These are phyloP conservation scores for Carlito syrichta DNA, from an alignment of 2,113 vertebrate species.

Conservation along the genomic window DNA sequence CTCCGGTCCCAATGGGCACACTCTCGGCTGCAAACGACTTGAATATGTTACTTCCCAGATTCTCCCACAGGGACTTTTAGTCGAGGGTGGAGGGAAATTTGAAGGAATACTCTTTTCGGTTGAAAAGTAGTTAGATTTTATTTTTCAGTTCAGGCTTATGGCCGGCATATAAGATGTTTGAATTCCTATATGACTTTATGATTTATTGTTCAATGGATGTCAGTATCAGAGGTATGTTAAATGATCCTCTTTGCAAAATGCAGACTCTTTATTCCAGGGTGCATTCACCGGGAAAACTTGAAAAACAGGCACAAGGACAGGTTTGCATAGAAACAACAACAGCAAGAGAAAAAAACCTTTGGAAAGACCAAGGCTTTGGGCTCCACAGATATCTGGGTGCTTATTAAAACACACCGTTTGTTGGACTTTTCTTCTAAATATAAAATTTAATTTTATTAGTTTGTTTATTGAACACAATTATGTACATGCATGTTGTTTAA, in stretches of 20 bases:
- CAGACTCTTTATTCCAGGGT: background rate
- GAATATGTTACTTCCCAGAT: background rate
- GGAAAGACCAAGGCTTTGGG: background rate
- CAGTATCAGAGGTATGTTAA: background rate
- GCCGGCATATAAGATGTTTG: background rate
- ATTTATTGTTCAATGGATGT: background rate
- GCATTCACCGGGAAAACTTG: background rate
- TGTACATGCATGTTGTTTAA: background rate
- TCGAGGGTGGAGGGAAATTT: background rate
- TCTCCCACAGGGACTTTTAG: background rate
- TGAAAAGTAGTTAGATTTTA: background rate
- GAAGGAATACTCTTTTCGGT: background rate
- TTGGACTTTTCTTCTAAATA: background rate
- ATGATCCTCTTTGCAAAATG: background rate
- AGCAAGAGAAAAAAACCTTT: background rate
- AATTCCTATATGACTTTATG: background rate
- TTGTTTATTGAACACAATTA: background rate
- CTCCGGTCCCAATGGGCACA: no score
- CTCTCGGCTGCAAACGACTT: background rate
- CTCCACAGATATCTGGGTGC: background rate
- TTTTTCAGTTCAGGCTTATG: background rate
- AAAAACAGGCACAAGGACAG: background rate
- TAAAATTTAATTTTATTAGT: background rate
- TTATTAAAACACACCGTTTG: background rate
- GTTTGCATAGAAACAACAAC: background rate